Evolutionary conservation across 2,113 vertebrate species (phyloP).

Genomic region (Cyphomyrus discorhynchus): DNA sequence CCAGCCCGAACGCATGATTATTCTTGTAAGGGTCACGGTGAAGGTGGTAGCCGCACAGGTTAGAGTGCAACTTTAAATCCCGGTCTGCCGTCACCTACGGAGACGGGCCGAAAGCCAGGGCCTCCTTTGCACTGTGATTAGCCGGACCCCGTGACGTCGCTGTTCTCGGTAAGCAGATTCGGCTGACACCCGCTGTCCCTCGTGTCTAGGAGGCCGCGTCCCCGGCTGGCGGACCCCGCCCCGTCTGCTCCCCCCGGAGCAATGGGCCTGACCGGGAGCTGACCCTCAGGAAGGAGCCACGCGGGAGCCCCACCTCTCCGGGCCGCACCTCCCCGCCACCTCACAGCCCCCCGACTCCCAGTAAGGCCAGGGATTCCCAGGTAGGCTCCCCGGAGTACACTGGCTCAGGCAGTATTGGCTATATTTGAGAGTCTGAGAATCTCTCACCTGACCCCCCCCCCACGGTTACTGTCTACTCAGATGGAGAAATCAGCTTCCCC

Average conservation of each 20-base stretch:
- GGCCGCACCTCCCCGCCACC: constrained; percentile 56
- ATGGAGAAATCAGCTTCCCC: constrained; percentile 65
- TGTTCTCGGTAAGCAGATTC: neutral
- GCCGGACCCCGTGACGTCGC: neutral
- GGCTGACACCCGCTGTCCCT: neutral
- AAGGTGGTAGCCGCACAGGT: neutral
- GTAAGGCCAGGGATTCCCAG: constrained; percentile 58
- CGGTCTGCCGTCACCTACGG: too few species aligned
- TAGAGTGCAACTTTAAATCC: too few species aligned
- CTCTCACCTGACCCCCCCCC: neutral
- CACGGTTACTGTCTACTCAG: constrained; percentile 32
- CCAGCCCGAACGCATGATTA: neutral
- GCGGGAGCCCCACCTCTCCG: constrained; percentile 58
- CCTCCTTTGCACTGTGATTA: neutral
- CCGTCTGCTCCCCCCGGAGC: constrained; percentile 49
- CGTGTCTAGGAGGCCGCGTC: constrained; percentile 68
- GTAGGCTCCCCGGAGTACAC: constrained; percentile 51
- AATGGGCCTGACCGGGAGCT: constrained; percentile 60
- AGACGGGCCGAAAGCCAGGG: neutral
- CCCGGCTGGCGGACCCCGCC: constrained; percentile 57
- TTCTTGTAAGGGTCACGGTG: neutral
- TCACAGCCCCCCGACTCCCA: constrained; percentile 52
- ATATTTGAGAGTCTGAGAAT: neutral
- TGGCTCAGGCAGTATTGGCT: neutral
- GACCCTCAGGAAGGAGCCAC: constrained; percentile 52